A percentile compares a stretch with the other conserved stretches of the same genome.
These are phyloP conservation scores for Istiophorus platypterus DNA, from an alignment of 2,113 vertebrate species.

Conservation along the genomic window DNA sequence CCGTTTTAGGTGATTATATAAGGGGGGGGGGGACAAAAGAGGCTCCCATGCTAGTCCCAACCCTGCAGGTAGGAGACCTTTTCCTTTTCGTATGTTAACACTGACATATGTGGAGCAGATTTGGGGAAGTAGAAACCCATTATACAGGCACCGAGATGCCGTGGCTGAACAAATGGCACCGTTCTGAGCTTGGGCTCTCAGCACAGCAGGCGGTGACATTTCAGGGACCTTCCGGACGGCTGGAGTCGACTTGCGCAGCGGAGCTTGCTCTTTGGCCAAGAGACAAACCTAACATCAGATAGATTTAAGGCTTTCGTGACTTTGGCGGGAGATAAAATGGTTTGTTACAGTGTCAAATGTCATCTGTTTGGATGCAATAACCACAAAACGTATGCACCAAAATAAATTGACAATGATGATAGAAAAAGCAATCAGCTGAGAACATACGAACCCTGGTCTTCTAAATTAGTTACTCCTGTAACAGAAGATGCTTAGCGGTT, in stretches of 20 bases:
- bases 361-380: background rate
- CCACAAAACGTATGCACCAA: background rate
- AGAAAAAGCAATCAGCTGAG: background rate
- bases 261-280: background rate
- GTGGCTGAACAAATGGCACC: conserved; percentile 61
- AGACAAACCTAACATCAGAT: background rate
- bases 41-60: background rate
- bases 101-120: conserved; percentile 45
- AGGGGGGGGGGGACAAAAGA: background rate
- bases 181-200: conserved; percentile 44
- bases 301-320: background rate
- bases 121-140: conserved; percentile 60
- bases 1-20: background rate
- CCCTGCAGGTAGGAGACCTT: conserved; percentile 27
- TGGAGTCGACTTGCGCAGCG: too few relatives aligned
- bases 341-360: background rate
- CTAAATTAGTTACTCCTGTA: too few relatives aligned
- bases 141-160: conserved; percentile 50
- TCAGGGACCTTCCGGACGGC: conserved; percentile 64
- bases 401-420: background rate
- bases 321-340: background rate
- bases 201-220: conserved; percentile 67
- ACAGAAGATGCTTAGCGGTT: background rate
- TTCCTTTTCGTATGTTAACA: conserved; percentile 36
- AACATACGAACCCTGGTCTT: too few relatives aligned